Base-by-base conservation (phyloP, 2,113 vertebrate genomes). In the Daubentonia madagascariensis region DNA sequence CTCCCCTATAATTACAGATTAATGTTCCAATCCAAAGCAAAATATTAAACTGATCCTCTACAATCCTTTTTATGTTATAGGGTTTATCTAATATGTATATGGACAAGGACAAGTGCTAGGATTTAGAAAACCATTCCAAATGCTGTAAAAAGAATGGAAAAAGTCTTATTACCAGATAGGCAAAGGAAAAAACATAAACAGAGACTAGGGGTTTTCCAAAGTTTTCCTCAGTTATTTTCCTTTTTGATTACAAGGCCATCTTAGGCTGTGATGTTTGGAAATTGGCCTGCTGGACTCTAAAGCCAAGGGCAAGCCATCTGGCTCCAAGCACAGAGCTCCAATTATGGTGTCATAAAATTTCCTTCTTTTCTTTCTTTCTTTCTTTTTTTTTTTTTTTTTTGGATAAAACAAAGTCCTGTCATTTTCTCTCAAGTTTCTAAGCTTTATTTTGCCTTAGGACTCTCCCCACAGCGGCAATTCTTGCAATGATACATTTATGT, bases 231-330 rank as follows among this genome's bases (percentile, higher is more conserved):
- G 97, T 97, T 96, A 92, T 97, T 96, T 97, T 98, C 92, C 45
- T 89, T 48, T 96, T 95, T 96, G n/a, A 94, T 65, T 68, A 91
- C 63, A 35, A 96, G 78, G 85, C 80, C 89, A 59, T 94, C 50
- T 97, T 81, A 93, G 90, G 63, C 96, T 97, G 85, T 97, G 97
- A 88, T 96, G 45, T 92, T 98, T 99, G 98, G 97, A 98, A 57
- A 68, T 35, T 13, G 94, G 96, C 96, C 96, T 85, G 40, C 68
- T 68, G 57, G 67, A 92, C 96, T 97, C 90, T 88, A 97, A 91
- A 97, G 93, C 94, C 80, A 95, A 84, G 97, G 43, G 78, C 94
- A 98, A 97, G 88, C 50, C 85, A 54, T 43, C 81, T 88, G 50
- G 72, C 72, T 97, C 85, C 97, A 98, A 97, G 23, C 54, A 98